Base-by-base conservation (phyloP, 2,888 invertebrate genomes). In the Hemithea aestivaria region DNA sequence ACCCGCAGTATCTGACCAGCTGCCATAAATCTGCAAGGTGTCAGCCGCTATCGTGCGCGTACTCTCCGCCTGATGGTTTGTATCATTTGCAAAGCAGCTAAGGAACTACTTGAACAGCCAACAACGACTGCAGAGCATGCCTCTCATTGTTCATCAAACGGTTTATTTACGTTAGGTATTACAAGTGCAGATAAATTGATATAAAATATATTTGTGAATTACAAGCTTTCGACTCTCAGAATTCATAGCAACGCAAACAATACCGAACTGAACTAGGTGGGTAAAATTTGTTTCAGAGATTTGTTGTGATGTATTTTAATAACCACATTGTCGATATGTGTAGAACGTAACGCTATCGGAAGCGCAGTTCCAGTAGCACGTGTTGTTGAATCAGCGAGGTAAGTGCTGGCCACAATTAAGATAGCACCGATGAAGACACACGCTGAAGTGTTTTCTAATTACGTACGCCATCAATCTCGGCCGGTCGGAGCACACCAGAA, bases 391-490 rank as follows among this genome's bases (percentile, higher is more conserved):
- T 84, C 85, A 79, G 78, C 73, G 73, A 71, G 66, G 76, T 74
- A 78, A 87, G 85, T 84, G 85, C 84, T 77, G 76, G 63, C 70
- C 63, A 79, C 83, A 76, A 82, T 84, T 85, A 84, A 87, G 85
- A 85, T 85, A 69, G 68, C 66, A 56, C 67, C 73, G 73, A 83
- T 82, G 85, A 83, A 87, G 85, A 84, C 85, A 85, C 73, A 79
- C 67, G 79, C 75, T 85, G 82, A 84, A 87, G 87, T 85, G 85
- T 84, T 83, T 87, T 85, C 87, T 87, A 87, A 87, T 87, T 85
- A 85, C 78, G 83, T 76, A 73, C 79, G 66, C 79, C 79, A 87
- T 87, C 82, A 83, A 87, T 87, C 87, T 82, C 79, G 66, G 66
- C 64, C 68, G 62, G 71, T 68, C 74, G 64, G 72, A 70, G 61